A percentile compares a stretch with the other conserved stretches of the same genome.
phyloP scores from a whole-genome alignment of 2,888 invertebrate genomes.

The Rhamnusium bicolor region DNA sequence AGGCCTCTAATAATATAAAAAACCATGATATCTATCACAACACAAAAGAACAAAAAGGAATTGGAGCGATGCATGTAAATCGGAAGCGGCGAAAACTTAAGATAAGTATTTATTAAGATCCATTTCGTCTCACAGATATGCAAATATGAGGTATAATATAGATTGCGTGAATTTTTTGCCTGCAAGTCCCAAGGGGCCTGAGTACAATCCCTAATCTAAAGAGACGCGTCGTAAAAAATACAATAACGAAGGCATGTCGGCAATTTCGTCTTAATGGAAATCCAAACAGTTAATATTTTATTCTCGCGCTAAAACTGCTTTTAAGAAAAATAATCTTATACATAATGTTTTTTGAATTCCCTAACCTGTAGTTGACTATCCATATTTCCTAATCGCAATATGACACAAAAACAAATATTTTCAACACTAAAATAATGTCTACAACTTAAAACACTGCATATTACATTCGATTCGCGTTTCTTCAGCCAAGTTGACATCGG shows the following conservation, averaged over 20 bases:
- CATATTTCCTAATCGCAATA: too few species aligned
- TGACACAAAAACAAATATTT: too few species aligned
- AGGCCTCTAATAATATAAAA: slow-evolving; percentile 37
- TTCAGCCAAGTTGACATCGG: too few species aligned
- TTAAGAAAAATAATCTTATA: neutral
- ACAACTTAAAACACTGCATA: too few species aligned
- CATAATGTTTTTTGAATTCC: neutral
- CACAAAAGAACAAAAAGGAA: slow-evolving; percentile 55
- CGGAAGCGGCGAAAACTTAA: slow-evolving; percentile 51
- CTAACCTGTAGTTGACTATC: neutral
- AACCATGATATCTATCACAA: slow-evolving; percentile 40
- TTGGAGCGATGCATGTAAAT: slow-evolving; percentile 38
- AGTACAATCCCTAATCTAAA: slow-evolving; percentile 63
- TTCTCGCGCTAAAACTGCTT: slow-evolving; percentile 39
- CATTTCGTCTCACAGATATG: slow-evolving; percentile 65
- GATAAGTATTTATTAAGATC: slow-evolving; percentile 68
- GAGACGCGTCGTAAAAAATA: slow-evolving; percentile 65
- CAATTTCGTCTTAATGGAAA: slow-evolving; percentile 45
- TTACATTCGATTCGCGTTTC: too few species aligned
- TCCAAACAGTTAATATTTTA: slow-evolving; percentile 43
- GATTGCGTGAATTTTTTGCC: slow-evolving; percentile 64
- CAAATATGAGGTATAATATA: slow-evolving; percentile 68
- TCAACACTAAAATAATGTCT: too few species aligned
- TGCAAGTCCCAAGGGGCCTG: slow-evolving; percentile 60
- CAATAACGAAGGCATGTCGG: slow-evolving; percentile 57